Evolutionary conservation across 2,113 vertebrate genomes (phyloP).

Genomic region (Percina caprodes): DNA sequence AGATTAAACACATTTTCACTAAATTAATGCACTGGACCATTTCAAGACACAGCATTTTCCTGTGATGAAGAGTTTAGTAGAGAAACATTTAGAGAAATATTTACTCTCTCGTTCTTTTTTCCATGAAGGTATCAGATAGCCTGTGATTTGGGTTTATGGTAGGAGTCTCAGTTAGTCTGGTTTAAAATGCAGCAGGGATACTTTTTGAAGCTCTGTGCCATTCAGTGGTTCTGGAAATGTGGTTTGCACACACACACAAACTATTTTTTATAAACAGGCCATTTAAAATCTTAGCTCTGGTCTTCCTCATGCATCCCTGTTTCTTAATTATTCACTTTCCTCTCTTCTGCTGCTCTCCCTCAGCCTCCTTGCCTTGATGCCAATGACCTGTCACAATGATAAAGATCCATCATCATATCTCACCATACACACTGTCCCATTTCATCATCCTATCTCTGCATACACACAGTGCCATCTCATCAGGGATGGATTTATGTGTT

Average conservation of each 20-base stretch:
- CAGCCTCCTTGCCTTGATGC: conserved; percentile 24
- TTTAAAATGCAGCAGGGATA: conserved; percentile 61
- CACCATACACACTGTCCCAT: conserved; percentile 55
- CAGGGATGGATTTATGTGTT: conserved; percentile 71
- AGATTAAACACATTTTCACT: conserved; percentile 31
- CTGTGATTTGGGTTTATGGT: conserved; percentile 74
- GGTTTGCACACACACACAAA: conserved; percentile 42
- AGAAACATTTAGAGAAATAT: no score
- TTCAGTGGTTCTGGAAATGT: conserved; percentile 77
- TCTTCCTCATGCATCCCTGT: conserved; percentile 1
- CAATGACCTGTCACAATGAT: conserved; percentile 63
- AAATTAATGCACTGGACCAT: conserved; percentile 17
- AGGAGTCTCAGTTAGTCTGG: conserved; percentile 46
- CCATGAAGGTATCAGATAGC: conserved; percentile 70
- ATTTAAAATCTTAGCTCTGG: conserved; percentile 37
- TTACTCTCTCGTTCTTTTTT: conserved; percentile 44
- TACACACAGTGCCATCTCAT: conserved; percentile 54
- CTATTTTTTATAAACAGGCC: conserved; percentile 43
- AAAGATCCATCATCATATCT: conserved; percentile 67
- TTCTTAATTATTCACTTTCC: not conserved
- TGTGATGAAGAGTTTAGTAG: conserved; percentile 22
- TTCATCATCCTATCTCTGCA: conserved; percentile 53
- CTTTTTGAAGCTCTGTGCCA: conserved; percentile 65
- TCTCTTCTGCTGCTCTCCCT: conserved; percentile 18
- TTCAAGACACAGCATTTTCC: conserved; percentile 13